These are phyloP conservation scores for Gambusia holbrooki DNA, from an alignment of 2,113 vertebrate species.

Conservation along the genomic window DNA sequence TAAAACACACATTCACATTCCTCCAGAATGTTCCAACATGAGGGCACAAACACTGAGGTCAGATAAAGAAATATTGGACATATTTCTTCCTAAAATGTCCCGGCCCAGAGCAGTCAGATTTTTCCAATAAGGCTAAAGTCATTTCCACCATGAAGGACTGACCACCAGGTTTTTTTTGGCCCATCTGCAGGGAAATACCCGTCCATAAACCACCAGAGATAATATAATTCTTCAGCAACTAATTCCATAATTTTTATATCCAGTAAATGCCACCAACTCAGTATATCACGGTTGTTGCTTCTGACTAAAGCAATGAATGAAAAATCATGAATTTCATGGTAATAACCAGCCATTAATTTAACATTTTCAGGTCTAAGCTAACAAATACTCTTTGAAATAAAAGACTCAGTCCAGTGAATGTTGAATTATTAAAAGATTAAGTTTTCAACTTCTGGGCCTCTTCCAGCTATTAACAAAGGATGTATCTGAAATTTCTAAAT, in stretches of 20 bases:
- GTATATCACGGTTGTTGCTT: neutral
- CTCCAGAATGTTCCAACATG: slow-evolving; percentile 28
- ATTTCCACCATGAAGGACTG: slow-evolving; percentile 22
- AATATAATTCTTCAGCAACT: neutral
- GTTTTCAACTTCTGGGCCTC: neutral
- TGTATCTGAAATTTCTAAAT: neutral
- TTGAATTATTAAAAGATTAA: neutral
- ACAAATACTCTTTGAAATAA: neutral
- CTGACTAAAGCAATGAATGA: neutral
- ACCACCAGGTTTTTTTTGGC: slow-evolving; percentile 10
- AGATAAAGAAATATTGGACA: slow-evolving; percentile 27
- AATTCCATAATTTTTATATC: neutral
- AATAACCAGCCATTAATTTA: neutral
- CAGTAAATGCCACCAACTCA: neutral
- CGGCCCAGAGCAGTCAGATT: slow-evolving; percentile 21
- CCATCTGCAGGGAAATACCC: slow-evolving; percentile 16
- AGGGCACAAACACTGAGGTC: slow-evolving; percentile 23
- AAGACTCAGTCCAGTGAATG: neutral
- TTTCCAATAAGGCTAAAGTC: slow-evolving; percentile 54
- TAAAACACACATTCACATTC: slow-evolving; percentile 43
- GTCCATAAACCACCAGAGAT: slow-evolving; percentile 15
- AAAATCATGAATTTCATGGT: neutral
- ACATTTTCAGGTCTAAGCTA: neutral
- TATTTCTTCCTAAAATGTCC: slow-evolving; percentile 77
- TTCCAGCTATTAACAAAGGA: neutral